A percentile compares a stretch with the other conserved stretches of the same genome.
Evolutionary conservation across 2,113 vertebrate species (phyloP).

Genomic region (Vireo altiloquus): DNA sequence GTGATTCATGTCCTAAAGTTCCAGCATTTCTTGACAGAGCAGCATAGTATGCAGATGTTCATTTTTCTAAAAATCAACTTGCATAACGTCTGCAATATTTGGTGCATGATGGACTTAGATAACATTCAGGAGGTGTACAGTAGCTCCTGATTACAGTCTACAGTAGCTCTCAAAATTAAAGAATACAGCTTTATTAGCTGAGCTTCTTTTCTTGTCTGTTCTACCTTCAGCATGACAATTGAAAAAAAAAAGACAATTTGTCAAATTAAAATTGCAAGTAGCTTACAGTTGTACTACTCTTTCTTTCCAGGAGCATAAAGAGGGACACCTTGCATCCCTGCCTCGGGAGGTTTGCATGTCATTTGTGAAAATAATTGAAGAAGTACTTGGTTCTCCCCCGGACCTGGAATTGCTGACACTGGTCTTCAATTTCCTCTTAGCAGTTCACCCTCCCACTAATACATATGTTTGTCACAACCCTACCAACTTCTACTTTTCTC

Average conservation of each 20-base stretch:
- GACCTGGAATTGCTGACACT: slow-evolving; percentile 89
- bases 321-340: slow-evolving; percentile 85
- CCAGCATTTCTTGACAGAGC: background rate
- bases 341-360: slow-evolving; percentile 91
- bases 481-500: slow-evolving; percentile 93
- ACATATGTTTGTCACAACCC: slow-evolving; percentile 98
- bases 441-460: slow-evolving; percentile 96
- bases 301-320: slow-evolving; percentile 87
- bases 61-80: background rate
- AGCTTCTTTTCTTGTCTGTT: background rate
- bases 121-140: background rate
- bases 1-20: background rate
- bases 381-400: slow-evolving; percentile 95
- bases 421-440: slow-evolving; percentile 94
- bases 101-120: background rate
- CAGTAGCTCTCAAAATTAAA: background rate
- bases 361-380: slow-evolving; percentile 98
- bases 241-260: background rate
- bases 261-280: background rate
- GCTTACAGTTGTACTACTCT: background rate
- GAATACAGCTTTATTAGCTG: background rate
- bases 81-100: background rate
- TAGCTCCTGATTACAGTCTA: too few relatives aligned
- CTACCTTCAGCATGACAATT: background rate
- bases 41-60: background rate